Conservation (phyloP, 2,113 vertebrate genomes). For the Spea multiplicata region DNA sequence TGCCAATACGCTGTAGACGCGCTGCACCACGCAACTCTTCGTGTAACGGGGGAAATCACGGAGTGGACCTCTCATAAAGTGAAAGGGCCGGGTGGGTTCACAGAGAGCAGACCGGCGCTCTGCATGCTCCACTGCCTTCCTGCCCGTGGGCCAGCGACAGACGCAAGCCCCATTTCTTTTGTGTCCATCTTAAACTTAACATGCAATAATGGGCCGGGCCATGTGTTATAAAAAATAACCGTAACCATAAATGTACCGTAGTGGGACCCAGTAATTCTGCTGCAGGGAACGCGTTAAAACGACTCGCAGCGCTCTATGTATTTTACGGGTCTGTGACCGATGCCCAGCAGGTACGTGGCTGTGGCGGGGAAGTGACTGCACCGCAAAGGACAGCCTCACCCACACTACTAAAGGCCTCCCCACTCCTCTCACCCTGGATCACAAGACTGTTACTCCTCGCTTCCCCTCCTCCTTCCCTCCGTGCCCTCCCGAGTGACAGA, state of each 20-base stretch:
- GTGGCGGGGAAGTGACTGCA: not conserved
- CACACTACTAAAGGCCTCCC: not conserved
- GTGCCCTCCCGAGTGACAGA: not conserved
- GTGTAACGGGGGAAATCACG: too few relatives aligned
- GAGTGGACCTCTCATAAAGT: too few relatives aligned
- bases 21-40: not conserved
- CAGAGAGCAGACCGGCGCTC: not conserved
- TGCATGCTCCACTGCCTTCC: too few relatives aligned
- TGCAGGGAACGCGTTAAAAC: too few relatives aligned
- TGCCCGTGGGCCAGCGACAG: too few relatives aligned
- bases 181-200: too few relatives aligned
- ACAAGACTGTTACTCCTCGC: not conserved
- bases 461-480: not conserved
- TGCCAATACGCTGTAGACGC: not conserved
- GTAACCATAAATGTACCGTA: too few relatives aligned
- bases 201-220: too few relatives aligned
- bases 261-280: not conserved
- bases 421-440: not conserved
- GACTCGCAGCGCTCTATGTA: too few relatives aligned
- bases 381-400: constrained; percentile 1
- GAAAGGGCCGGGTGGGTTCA: too few relatives aligned
- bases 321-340: not conserved
- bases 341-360: not conserved
- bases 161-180: too few relatives aligned
- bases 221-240: too few relatives aligned